Base-by-base conservation (phyloP, 2,797 vertebrate species). In the Diplodus puntazzo region DNA sequence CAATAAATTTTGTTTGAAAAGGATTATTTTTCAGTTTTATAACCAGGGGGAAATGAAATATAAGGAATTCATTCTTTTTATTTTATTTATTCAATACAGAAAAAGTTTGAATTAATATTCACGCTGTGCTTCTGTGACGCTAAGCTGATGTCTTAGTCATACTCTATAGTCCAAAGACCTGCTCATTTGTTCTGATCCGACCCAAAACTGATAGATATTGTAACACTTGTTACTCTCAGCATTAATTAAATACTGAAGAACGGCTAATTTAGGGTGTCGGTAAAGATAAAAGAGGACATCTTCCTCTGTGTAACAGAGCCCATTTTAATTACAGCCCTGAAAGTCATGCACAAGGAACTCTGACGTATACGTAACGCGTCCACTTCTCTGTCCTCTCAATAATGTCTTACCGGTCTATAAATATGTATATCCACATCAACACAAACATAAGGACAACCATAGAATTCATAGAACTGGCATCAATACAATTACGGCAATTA, bases 41-140 rank as follows among this genome's bases (percentile, higher is more conserved):
- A 14, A 9, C 4, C 39, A n/a, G 66, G 8, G 21, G 12, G 27
- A 42, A 69, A 70, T 2, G 55, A 67, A 73, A 60, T 3, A 2
- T 17, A 30, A 72, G 5, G 11, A 39, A 57, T 62, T 16, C 0
- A 71, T 55, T 57, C 11, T 34, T 34, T 34, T 34, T 8, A 34
- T 34, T 34, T 34, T 9, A 34, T 34, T 34, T 9, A 34, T 34
- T 9, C 34, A 34, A 9, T 10, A 34, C 25, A 11, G 43, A 48
- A 46, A 42, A 53, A 30, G 59, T 46, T 46, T 46, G 18, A 54
- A 49, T 68, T 57, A 43, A 85, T 58, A 20, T 63, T 46, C 20
- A 10, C n/a, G 23, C 42, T 57, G n/a, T 45, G 20, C 7, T 53
- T 48, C n/a, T 57, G 25, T 55, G 11, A 13, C 13, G 16, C 27